A percentile compares a stretch with the other conserved stretches of the same genome.
Conservation (phyloP, 2,113 vertebrate species). For the Sterrhoptilus dennistouni region DNA sequence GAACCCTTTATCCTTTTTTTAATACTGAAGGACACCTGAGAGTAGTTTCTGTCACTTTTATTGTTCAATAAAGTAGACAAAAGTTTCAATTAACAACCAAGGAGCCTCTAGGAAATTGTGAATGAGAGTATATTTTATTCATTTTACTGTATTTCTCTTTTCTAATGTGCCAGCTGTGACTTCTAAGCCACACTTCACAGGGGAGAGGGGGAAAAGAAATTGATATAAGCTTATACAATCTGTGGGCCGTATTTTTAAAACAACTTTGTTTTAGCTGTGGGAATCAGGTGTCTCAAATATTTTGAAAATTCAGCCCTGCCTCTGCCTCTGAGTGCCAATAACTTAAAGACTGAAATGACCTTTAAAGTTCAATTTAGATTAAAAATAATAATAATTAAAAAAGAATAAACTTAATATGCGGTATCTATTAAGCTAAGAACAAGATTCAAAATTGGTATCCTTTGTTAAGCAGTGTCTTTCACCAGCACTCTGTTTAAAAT, state of each 20-base stretch:
- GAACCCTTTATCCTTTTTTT: conserved; percentile 79
- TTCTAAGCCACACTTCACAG: conserved; percentile 38
- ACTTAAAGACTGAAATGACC: neutral
- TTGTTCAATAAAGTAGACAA: conserved; percentile 84
- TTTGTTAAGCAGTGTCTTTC: neutral
- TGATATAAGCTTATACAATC: neutral
- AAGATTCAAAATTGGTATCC: neutral
- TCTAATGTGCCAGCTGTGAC: conserved; percentile 68
- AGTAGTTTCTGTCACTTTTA: conserved; percentile 83
- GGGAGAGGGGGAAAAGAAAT: neutral
- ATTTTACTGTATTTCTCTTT: conserved; percentile 80
- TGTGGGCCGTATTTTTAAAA: neutral
- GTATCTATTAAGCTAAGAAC: neutral
- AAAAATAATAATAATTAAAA: neutral
- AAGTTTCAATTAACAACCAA: conserved; percentile 83
- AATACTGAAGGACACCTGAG: conserved; percentile 82
- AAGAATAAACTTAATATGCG: rapidly evolving
- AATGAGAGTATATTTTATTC: conserved; percentile 79
- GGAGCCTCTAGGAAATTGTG: conserved; percentile 75
- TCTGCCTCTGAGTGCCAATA: neutral
- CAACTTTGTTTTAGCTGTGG: neutral
- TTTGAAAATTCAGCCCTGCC: neutral
- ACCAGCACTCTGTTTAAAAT: neutral
- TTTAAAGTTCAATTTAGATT: neutral
- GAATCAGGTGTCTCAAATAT: neutral